Base-by-base conservation (phyloP, 1,140 invertebrate genomes). In the Parasteatoda tepidariorum region DNA sequence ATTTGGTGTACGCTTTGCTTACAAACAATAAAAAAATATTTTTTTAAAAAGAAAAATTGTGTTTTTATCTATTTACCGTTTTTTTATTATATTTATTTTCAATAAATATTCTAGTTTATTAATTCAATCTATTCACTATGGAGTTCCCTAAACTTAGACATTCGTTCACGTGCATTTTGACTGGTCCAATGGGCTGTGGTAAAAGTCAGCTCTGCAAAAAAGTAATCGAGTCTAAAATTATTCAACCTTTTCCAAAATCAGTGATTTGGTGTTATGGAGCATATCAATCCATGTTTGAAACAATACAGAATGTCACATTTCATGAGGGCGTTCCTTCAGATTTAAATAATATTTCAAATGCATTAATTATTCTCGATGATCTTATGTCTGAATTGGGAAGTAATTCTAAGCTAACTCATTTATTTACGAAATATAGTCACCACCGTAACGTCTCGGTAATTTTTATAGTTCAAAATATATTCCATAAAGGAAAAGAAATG, bases 391-490 rank as follows among this genome's bases (percentile, higher is more conserved):
- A 67, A 6, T 34, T 67, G 34, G 9, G 1, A 22, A 24, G n/a
- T 3, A 13, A 67, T 67, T 2, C 31, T 3, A 34, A 67, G 0
- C 18, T 41, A 22, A 22, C n/a, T 3, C n/a, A 67, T 15, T 41
- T 41, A 5, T 22, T 41, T 24, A 67, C 64, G 34, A 67, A 67
- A 24, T 6, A 6, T 28, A 22, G 18, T 11, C 64, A 24, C 0
- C 64, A 41, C 9, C 18, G 18, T 7, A 67, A 67, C 24, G 24
- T 67, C 7, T 22, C 31, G 22, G 22, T 67, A 38, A 38, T 67
- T 67, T 67, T 67, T 67, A 38, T 67, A 22, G 13, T 67, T 0
- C 18, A 67, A 67, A 67, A 67, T 67, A 38, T 67, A 4, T 67
- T 67, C 41, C 26, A 64, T 26, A 61, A 61, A 61, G 2, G 57